A percentile compares a stretch with the other conserved stretches of the same genome.
Evolutionary conservation across 1,140 invertebrate species (phyloP).

Genomic region (Cecropterus lyciades): DNA sequence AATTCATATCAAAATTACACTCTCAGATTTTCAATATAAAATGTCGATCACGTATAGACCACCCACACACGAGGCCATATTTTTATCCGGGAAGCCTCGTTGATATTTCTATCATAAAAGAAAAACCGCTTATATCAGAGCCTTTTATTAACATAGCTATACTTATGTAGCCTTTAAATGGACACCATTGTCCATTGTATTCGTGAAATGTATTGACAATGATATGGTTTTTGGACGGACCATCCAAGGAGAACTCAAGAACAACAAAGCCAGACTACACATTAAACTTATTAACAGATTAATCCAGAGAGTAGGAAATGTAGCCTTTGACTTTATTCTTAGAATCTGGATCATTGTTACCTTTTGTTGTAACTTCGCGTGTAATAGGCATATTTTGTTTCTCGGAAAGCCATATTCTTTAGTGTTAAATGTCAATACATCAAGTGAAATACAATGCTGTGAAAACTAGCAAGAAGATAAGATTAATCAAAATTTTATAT

Average conservation of each 20-base stretch:
- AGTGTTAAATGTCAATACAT: neutral
- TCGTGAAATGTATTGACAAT: constrained; percentile 47
- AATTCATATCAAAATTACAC: neutral
- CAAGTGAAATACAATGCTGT: neutral
- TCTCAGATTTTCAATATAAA: constrained; percentile 4
- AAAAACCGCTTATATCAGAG: constrained; percentile 8
- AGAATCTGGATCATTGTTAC: neutral
- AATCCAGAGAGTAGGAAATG: neutral
- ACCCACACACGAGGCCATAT: constrained; percentile 3
- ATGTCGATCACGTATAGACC: constrained; percentile 14
- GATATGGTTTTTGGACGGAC: constrained; percentile 42
- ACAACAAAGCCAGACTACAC: constrained; percentile 12
- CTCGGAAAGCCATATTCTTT: neutral
- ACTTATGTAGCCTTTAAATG: constrained; percentile 38
- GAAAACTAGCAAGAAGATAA: neutral
- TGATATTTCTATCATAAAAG: constrained; percentile 17
- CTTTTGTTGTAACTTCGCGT: neutral
- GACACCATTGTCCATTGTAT: constrained; percentile 52
- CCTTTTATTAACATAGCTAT: constrained; percentile 30
- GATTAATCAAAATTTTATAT: too few species aligned
- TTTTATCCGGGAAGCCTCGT: constrained; percentile 2
- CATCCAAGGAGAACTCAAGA: constrained; percentile 32
- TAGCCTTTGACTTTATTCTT: constrained; percentile 3
- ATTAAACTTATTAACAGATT: neutral
- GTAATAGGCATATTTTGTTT: neutral